A percentile compares a stretch with the other conserved stretches of the same genome.
These are phyloP conservation scores for Drosophila rufa DNA, from an alignment of 1,140 invertebrate species.

Conservation along the genomic window DNA sequence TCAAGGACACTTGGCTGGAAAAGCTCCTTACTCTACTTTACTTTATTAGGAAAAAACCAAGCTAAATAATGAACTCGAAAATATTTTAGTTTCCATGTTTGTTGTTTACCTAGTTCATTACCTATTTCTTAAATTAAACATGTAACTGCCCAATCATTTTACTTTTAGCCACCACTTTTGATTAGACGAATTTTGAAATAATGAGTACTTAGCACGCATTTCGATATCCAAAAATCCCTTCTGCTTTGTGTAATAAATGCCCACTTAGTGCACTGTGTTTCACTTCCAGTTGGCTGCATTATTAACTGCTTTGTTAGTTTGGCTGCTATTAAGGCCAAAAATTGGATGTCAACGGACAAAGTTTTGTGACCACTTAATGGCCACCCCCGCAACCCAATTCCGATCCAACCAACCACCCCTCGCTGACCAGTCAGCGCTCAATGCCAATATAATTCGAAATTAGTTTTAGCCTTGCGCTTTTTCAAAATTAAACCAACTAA, in stretches of 20 bases:
- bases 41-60: background rate
- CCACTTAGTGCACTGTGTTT: constrained; percentile 31
- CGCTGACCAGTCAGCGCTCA: constrained; percentile 32
- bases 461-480: constrained; percentile 76
- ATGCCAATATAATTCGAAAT: constrained; percentile 79
- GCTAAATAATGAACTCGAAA: too few species aligned
- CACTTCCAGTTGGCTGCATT: constrained; percentile 39
- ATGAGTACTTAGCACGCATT: background rate
- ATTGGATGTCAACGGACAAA: constrained; percentile 57
- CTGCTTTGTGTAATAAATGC: constrained; percentile 13
- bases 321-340: constrained; percentile 48
- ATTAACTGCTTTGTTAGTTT: constrained; percentile 53
- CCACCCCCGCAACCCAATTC: constrained; percentile 6
- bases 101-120: background rate
- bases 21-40: background rate
- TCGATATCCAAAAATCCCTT: background rate
- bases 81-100: too few species aligned
- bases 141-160: too few species aligned
- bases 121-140: background rate
- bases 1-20: constrained; percentile 23
- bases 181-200: background rate
- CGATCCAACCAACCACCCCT: background rate
- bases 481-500: constrained; percentile 70
- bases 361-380: constrained; percentile 71
- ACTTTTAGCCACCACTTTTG: too few species aligned